These are phyloP conservation scores for Drosophila grimshawi DNA, from an alignment of 1,140 invertebrate species.

Conservation along the genomic window DNA sequence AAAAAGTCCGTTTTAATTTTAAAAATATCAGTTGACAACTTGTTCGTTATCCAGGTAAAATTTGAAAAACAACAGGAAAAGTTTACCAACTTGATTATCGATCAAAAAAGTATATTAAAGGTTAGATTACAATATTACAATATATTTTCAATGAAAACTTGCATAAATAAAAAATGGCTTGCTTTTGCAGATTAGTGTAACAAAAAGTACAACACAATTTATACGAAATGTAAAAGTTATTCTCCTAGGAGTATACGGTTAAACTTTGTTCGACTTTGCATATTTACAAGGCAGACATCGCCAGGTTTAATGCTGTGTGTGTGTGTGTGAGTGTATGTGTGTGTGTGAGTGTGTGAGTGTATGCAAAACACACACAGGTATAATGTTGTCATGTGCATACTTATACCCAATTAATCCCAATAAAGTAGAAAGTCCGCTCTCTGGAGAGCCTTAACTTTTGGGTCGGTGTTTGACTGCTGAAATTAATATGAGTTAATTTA, in stretches of 20 bases:
- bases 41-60: too few species aligned
- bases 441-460: constrained; percentile 20
- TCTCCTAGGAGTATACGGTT: constrained; percentile 4
- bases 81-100: too few species aligned
- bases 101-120: too few species aligned
- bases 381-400: constrained; percentile 17
- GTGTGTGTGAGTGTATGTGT: constrained; percentile 6
- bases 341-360: constrained; percentile 3
- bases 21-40: too few species aligned
- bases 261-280: constrained; percentile 20
- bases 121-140: too few species aligned
- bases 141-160: too few species aligned
- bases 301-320: not conserved
- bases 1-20: too few species aligned
- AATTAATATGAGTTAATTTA: not conserved
- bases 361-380: not conserved
- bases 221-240: constrained; percentile 5
- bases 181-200: too few species aligned
- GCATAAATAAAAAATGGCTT: too few species aligned
- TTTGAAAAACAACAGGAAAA: too few species aligned
- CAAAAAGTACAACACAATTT: constrained; percentile 4
- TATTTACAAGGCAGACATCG: constrained; percentile 5
- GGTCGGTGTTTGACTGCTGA: not conserved
- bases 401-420: constrained; percentile 63
- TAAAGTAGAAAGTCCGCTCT: constrained; percentile 39